Evolutionary conservation across 2,113 vertebrate species (phyloP).

Genomic region (Nothoprocta perdicaria): DNA sequence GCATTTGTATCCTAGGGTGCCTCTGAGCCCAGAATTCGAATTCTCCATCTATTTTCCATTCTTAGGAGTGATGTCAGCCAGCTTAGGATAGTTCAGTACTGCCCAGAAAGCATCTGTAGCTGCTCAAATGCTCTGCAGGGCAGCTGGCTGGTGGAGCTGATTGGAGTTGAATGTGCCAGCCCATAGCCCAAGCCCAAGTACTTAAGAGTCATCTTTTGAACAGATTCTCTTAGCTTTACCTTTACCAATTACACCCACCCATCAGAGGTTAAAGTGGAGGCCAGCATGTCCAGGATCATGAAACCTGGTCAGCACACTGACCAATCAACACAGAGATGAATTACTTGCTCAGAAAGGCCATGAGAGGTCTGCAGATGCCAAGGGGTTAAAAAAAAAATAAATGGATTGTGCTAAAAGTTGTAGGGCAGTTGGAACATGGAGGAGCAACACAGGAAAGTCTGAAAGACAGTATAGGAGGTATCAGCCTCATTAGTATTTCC

Average conservation of each 20-base stretch:
- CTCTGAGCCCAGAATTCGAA: neutral
- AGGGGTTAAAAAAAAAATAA: neutral
- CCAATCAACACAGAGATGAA: neutral
- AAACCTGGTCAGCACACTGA: neutral
- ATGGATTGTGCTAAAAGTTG: neutral
- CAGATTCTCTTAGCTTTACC: neutral
- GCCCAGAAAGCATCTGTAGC: neutral
- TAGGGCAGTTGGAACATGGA: neutral
- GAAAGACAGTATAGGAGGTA: neutral
- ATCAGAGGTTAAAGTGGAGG: neutral
- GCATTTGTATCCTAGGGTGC: neutral
- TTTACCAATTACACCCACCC: neutral
- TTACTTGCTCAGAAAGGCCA: neutral
- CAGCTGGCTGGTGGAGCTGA: fast-evolving
- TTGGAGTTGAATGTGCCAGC: neutral
- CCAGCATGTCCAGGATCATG: neutral
- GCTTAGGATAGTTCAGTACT: neutral
- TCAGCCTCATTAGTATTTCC: neutral
- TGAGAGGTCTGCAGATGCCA: neutral
- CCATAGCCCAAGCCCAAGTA: neutral
- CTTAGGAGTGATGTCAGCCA: neutral
- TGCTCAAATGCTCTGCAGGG: neutral
- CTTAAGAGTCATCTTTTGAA: neutral
- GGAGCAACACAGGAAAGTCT: neutral
- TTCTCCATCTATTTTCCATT: neutral